phyloP scores from a whole-genome alignment of 2,797 vertebrate genomes.

The Oceanodroma leucorhoa region DNA sequence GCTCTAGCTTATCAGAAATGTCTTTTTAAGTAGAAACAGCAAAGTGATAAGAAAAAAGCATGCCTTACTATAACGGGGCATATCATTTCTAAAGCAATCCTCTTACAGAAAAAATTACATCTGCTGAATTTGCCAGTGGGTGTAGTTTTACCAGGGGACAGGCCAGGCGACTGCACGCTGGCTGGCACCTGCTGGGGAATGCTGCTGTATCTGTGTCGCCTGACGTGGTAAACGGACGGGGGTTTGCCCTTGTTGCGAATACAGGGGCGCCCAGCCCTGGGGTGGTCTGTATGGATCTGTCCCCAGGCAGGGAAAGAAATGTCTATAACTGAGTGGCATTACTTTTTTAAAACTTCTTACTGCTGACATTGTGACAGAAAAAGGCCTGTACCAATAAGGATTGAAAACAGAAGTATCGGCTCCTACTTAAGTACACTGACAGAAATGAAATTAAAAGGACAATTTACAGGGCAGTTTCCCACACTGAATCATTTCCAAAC shows the following conservation, averaged over 20 bases:
- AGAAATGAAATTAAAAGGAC: not conserved
- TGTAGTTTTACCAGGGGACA: not conserved
- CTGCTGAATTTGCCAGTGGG: not conserved
- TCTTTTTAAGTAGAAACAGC: not conserved
- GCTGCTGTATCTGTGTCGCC: rapidly evolving
- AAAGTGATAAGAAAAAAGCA: not conserved
- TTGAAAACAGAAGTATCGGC: not conserved
- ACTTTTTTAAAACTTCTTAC: not conserved
- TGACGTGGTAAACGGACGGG: rapidly evolving
- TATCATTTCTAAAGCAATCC: not conserved
- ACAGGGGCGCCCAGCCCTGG: not conserved
- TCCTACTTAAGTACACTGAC: not conserved
- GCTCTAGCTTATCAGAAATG: not conserved
- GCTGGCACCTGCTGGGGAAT: rapidly evolving
- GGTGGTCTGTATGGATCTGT: not conserved
- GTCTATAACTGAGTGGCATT: not conserved
- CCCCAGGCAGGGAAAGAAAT: not conserved
- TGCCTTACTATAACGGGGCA: not conserved
- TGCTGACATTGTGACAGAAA: not conserved
- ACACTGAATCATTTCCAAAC: not conserved
- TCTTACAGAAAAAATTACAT: not conserved
- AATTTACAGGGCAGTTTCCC: not conserved
- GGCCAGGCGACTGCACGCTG: rapidly evolving
- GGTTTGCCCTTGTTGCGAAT: not conserved
- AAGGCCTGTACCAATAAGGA: not conserved